Evolutionary conservation across 2,888 invertebrate genomes (phyloP).

Genomic region (Tenthredo amoena): DNA sequence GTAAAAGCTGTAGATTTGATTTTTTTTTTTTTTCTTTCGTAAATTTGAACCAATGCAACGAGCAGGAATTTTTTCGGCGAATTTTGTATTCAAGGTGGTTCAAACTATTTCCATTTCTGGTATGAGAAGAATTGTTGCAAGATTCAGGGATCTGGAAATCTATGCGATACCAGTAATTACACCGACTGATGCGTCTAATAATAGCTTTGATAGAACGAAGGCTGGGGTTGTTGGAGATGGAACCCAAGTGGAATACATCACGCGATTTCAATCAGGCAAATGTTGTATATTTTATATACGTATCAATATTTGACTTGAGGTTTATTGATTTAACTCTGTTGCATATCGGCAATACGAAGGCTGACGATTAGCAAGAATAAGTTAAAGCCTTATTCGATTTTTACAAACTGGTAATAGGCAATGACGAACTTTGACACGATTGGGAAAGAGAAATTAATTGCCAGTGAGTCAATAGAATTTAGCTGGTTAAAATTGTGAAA

Average conservation of each 20-base stretch:
- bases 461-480: background rate
- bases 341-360: background rate
- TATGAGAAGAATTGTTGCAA: background rate
- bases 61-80: background rate
- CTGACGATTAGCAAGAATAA: too few relatives aligned
- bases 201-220: background rate
- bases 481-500: background rate
- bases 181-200: background rate
- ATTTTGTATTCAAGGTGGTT: background rate
- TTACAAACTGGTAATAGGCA: too few relatives aligned
- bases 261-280: conserved; percentile 24
- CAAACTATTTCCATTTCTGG: background rate
- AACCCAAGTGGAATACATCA: background rate
- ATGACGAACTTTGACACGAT: background rate
- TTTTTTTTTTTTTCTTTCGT: background rate
- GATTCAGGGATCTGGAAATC: background rate
- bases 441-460: background rate
- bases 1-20: background rate
- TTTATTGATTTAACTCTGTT: background rate
- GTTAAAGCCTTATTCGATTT: too few relatives aligned
- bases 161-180: background rate
- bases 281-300: background rate
- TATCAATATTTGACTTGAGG: background rate
- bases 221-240: background rate
- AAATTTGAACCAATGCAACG: background rate